phyloP scores from a whole-genome alignment of 2,113 vertebrate species.

The Pelecanus crispus region DNA sequence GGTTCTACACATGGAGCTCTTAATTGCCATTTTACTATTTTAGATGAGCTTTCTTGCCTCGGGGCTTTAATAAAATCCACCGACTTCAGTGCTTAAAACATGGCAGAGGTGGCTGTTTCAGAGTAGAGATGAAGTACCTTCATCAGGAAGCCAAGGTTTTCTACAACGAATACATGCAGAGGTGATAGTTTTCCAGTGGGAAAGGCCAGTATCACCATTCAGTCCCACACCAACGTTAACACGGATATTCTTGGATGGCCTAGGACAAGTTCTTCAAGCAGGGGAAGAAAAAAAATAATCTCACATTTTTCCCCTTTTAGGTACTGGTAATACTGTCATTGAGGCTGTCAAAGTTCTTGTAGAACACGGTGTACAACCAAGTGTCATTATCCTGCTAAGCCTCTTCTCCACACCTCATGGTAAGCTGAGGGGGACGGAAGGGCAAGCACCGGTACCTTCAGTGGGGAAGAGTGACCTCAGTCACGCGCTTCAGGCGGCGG shows the following conservation, averaged over 20 bases:
- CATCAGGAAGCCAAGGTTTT: background rate
- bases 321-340: constrained; percentile 94
- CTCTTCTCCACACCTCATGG: constrained; percentile 95
- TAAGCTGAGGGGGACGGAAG: constrained; percentile 44
- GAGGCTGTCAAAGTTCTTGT: constrained; percentile 93
- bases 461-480: background rate
- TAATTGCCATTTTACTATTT: background rate
- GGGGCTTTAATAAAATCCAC: background rate
- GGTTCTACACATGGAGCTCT: background rate
- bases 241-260: background rate
- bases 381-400: constrained; percentile 90
- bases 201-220: background rate
- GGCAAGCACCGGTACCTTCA: rapidly evolving
- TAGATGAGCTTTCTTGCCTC: background rate
- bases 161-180: background rate
- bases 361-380: constrained; percentile 90
- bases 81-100: background rate
- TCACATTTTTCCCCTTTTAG: constrained; percentile 44
- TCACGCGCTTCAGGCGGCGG: rapidly evolving
- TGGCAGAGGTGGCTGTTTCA: background rate
- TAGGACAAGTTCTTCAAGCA: background rate
- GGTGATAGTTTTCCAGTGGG: background rate
- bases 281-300: background rate
- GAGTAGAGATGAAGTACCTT: background rate
- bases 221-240: background rate